A percentile compares a stretch with the other conserved stretches of the same genome.
Conservation (phyloP, 2,797 vertebrate genomes). For the Erithacus rubecula region DNA sequence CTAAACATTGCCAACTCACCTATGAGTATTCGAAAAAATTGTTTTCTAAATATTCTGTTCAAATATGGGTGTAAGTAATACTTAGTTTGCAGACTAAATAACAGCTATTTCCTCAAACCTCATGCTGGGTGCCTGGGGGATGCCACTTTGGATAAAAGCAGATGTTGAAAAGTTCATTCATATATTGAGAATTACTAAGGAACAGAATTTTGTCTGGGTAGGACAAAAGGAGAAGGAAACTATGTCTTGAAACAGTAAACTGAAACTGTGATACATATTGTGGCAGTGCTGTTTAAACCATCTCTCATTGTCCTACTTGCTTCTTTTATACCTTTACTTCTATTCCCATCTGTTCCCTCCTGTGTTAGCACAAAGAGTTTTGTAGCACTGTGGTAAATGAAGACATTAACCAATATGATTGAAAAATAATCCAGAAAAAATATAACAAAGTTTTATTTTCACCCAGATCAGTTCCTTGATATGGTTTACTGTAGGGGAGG, state of each 20-base stretch:
- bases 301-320: neutral
- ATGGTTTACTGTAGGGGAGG: neutral
- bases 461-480: neutral
- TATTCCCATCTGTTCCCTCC: neutral
- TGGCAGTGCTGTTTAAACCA: neutral
- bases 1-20: neutral
- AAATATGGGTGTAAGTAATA: neutral
- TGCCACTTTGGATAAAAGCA: neutral
- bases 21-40: neutral
- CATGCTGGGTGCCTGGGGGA: neutral
- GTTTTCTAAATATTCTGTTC: neutral
- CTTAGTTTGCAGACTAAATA: neutral
- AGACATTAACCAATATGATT: neutral
- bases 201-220: neutral
- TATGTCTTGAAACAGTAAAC: neutral
- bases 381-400: neutral
- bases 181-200: neutral
- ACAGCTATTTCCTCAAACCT: neutral
- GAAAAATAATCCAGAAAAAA: conserved; percentile 23
- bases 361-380: neutral
- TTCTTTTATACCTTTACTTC: neutral
- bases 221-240: neutral
- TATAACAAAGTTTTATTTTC: neutral
- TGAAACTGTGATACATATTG: neutral
- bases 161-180: neutral